A percentile compares a stretch with the other conserved stretches of the same genome.
phyloP scores from a whole-genome alignment of 2,113 vertebrate genomes.

The Ictidomys tridecemlineatus region DNA sequence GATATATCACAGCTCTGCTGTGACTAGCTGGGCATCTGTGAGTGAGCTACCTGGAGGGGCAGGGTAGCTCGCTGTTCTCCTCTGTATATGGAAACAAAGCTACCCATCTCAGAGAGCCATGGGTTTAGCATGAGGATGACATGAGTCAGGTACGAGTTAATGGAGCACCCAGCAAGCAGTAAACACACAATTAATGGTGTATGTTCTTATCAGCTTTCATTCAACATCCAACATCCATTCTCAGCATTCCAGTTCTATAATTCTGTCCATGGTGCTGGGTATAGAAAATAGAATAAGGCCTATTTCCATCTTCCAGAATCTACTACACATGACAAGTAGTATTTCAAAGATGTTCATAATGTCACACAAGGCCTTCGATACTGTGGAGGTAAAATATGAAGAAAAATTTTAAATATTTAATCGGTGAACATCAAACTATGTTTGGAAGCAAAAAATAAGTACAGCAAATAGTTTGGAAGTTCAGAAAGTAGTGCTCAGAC shows the following conservation, averaged over 20 bases:
- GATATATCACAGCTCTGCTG: neutral
- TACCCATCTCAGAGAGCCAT: accelerated
- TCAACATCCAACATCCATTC: too few species aligned
- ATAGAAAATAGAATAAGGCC: neutral
- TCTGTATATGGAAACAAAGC: neutral
- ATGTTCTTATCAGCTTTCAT: neutral
- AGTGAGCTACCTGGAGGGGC: too few species aligned
- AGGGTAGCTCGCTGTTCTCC: neutral
- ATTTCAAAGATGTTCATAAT: neutral
- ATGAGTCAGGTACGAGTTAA: neutral
- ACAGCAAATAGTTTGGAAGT: neutral
- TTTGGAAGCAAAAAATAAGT: neutral
- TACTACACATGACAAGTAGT: neutral
- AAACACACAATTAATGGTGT: neutral
- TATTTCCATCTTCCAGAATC: neutral
- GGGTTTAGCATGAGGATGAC: neutral
- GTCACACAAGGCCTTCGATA: neutral
- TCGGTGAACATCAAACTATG: accelerated
- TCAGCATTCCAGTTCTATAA: neutral
- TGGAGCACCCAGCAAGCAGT: neutral
- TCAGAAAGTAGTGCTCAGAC: neutral
- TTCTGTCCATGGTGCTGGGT: neutral
- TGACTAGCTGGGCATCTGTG: neutral
- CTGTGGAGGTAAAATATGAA: neutral
- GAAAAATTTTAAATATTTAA: neutral